Percentiles rank a stretch among this genome's conserved stretches.
phyloP scores from a whole-genome alignment of 1,140 invertebrate genomes.

The Rhopalosiphum padi region DNA sequence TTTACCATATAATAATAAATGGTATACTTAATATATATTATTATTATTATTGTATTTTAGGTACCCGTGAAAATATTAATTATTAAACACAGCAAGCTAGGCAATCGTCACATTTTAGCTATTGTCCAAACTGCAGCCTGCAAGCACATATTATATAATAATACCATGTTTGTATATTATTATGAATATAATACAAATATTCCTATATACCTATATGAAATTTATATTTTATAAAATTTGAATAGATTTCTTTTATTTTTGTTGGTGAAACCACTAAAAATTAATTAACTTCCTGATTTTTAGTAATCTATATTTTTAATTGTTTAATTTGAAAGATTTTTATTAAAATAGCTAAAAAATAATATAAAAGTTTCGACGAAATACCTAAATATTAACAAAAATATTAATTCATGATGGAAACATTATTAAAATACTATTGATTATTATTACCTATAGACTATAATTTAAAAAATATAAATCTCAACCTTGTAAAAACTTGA shows the following conservation, averaged over 20 bases:
- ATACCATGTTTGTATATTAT: not conserved
- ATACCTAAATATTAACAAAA: too few relatives aligned
- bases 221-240: not conserved
- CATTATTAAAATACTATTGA: too few relatives aligned
- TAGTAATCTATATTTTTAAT: not conserved
- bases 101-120: not conserved
- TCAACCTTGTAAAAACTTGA: too few relatives aligned
- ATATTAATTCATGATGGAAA: too few relatives aligned
- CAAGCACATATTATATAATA: not conserved
- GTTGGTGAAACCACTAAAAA: not conserved
- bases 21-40: not conserved
- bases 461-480: too few relatives aligned
- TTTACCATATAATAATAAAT: not conserved
- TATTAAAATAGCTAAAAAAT: not conserved
- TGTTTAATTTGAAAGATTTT: not conserved
- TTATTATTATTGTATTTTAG: not conserved
- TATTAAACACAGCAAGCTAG: not conserved
- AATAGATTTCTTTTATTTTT: not conserved
- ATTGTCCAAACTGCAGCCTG: not conserved
- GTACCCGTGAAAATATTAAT: not conserved
- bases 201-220: not conserved
- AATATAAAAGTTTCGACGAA: too few relatives aligned
- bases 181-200: not conserved
- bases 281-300: not conserved
- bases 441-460: too few relatives aligned